These are phyloP conservation scores for Orchesella cincta DNA, from an alignment of 1,140 invertebrate genomes.

Conservation along the genomic window DNA sequence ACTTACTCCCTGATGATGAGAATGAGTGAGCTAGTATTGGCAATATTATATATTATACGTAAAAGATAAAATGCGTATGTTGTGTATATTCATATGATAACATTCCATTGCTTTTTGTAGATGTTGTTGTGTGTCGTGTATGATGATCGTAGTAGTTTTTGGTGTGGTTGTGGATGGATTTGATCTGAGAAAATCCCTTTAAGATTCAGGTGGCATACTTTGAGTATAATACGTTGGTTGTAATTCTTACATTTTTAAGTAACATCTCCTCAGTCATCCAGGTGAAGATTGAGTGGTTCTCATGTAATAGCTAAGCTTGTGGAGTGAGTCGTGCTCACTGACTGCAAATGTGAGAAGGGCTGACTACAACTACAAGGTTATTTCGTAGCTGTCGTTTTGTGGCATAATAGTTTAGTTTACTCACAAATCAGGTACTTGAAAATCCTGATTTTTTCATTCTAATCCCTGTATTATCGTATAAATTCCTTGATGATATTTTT, in stretches of 20 bases:
- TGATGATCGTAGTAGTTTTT: no score
- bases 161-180: no score
- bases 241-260: not conserved
- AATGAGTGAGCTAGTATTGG: no score
- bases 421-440: constrained; percentile 10
- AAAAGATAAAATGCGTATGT: not conserved
- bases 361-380: no score
- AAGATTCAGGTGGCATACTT: constrained; percentile 18
- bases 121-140: not conserved
- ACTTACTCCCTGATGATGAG: no score
- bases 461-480: not conserved
- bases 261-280: not conserved
- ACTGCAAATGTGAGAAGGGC: no score
- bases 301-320: not conserved
- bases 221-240: not conserved
- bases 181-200: not conserved
- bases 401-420: not conserved
- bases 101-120: not conserved
- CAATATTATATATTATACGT: not conserved
- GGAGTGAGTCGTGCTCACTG: no score
- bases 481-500: constrained; percentile 10
- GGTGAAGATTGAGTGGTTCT: not conserved
- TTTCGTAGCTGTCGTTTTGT: no score
- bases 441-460: not conserved
- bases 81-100: not conserved